phyloP scores from a whole-genome alignment of 1,140 invertebrate genomes.

The Coptotermes formosanus region DNA sequence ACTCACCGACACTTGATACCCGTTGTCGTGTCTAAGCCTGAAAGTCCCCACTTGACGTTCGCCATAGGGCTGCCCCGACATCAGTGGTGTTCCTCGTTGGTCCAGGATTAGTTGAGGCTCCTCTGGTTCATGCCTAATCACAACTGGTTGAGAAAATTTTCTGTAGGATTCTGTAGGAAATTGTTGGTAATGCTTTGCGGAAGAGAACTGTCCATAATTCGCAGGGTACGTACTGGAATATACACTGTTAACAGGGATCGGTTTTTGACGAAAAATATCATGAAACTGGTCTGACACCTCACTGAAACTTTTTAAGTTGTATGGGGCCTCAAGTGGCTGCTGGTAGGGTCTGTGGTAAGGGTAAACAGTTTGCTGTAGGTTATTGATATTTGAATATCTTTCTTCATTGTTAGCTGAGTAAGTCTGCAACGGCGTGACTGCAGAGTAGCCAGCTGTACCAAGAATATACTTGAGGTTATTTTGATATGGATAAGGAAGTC shows the following conservation, averaged over 20 bases:
- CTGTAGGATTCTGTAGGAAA: not conserved
- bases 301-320: not conserved
- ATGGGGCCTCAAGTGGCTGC: not conserved
- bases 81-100: not conserved
- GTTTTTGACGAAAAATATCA: no score
- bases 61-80: not conserved
- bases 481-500: not conserved
- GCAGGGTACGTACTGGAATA: no score
- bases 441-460: not conserved
- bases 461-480: not conserved
- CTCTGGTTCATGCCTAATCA: not conserved
- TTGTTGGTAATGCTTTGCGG: no score
- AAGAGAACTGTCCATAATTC: no score
- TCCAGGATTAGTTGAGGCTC: not conserved
- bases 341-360: not conserved
- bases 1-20: constrained; percentile 25
- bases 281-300: not conserved
- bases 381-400: not conserved
- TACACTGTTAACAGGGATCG: no score
- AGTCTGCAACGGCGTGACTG: no score
- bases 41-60: constrained; percentile 21
- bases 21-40: not conserved
- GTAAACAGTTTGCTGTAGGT: not conserved
- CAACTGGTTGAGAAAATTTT: not conserved
- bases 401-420: not conserved